A percentile compares a stretch with the other conserved stretches of the same genome.
Conservation (phyloP, 2,113 vertebrate genomes). For the Clarias macrocephalus region DNA sequence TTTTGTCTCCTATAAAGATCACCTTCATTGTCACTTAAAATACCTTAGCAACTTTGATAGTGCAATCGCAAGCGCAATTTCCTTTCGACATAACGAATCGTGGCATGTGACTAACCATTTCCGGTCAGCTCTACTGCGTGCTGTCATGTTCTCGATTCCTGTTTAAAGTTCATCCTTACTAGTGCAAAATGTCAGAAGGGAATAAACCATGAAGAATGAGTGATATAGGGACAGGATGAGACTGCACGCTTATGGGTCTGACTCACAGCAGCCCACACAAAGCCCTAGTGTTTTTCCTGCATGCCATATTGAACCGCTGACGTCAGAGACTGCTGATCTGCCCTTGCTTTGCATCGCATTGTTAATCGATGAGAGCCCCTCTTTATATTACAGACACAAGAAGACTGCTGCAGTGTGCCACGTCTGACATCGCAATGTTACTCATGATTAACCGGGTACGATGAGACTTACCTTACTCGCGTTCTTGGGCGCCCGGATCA, state of each 20-base stretch:
- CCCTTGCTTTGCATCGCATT: constrained; percentile 45
- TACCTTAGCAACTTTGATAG: neutral
- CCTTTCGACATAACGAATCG: neutral
- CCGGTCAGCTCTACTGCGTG: neutral
- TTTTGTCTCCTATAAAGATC: neutral
- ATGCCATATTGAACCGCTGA: constrained; percentile 52
- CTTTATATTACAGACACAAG: constrained; percentile 49
- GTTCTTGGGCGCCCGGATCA: constrained; percentile 76
- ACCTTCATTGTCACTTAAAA: neutral
- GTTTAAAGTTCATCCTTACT: constrained; percentile 26
- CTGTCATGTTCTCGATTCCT: neutral
- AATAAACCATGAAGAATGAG: constrained; percentile 21
- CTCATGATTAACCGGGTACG: neutral
- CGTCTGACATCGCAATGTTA: constrained; percentile 14
- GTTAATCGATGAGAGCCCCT: constrained; percentile 47
- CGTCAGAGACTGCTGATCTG: constrained; percentile 34
- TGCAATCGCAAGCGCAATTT: neutral
- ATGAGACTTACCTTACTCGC: constrained; percentile 84
- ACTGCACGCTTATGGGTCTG: constrained; percentile 39
- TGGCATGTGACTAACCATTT: neutral
- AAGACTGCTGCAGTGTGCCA: constrained; percentile 20
- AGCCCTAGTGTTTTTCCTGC: constrained; percentile 39
- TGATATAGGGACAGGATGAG: constrained; percentile 14
- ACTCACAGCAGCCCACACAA: constrained; percentile 48
- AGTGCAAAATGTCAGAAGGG: constrained; percentile 29